Percentiles rank a stretch among this genome's conserved stretches.
These are phyloP conservation scores for Drosophila punjabiensis DNA, from an alignment of 1,140 invertebrate species.

Conservation along the genomic window DNA sequence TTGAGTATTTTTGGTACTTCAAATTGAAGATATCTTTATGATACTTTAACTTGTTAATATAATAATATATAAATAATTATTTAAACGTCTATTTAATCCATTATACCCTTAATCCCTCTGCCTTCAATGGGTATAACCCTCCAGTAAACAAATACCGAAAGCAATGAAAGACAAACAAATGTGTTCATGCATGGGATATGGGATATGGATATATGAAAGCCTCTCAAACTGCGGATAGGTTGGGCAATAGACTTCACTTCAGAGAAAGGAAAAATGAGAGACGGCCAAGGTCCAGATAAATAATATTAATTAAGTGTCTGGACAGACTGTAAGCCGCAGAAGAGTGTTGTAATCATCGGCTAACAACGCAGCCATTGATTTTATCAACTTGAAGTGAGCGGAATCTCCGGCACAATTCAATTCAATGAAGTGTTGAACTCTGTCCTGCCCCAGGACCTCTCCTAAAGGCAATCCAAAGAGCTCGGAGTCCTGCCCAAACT, in stretches of 20 bases:
- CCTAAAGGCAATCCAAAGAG: constrained; percentile 14
- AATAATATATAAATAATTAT: not conserved
- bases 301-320: constrained; percentile 62
- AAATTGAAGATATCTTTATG: too few species aligned
- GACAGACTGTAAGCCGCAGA: constrained; percentile 37
- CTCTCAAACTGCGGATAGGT: constrained; percentile 14
- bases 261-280: constrained; percentile 11
- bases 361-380: constrained; percentile 65
- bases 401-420: constrained; percentile 53
- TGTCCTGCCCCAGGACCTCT: constrained; percentile 16
- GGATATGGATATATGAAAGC: constrained; percentile 17
- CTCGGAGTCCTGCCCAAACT: constrained; percentile 3
- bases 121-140: constrained; percentile 1
- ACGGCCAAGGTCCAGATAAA: constrained; percentile 40
- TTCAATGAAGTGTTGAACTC: constrained; percentile 71
- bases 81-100: not conserved
- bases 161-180: constrained; percentile 78
- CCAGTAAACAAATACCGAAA: constrained; percentile 62
- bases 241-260: constrained; percentile 7
- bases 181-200: constrained; percentile 32
- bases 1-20: rapidly evolving
- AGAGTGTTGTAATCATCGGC: constrained; percentile 62
- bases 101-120: constrained; percentile 15
- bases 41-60: not conserved
- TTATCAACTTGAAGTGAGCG: constrained; percentile 45